phyloP scores from a whole-genome alignment of 2,888 invertebrate species.

The Hirudinaria manillensis region DNA sequence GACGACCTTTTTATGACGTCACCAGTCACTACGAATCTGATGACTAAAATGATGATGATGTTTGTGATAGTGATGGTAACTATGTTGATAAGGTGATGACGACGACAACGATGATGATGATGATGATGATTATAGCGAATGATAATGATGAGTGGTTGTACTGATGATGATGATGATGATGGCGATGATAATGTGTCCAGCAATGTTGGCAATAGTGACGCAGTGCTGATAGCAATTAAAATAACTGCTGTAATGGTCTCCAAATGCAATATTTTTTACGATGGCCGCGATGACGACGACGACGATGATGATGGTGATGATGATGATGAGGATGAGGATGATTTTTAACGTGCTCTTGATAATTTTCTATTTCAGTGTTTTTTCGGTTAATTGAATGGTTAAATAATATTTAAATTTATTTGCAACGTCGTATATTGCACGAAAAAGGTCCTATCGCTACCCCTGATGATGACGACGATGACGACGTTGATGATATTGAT shows the following conservation, averaged over 20 bases:
- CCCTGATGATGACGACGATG: neutral
- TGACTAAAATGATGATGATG: neutral
- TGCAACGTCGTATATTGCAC: no score
- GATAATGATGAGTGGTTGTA: slow-evolving; percentile 6
- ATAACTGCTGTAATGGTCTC: no score
- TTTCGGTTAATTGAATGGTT: no score
- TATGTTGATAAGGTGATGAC: neutral
- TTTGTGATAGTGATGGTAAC: neutral
- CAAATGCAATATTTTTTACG: no score
- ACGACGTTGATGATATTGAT: neutral
- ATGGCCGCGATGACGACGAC: neutral
- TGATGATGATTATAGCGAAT: slow-evolving; percentile 13
- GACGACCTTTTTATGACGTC: neutral
- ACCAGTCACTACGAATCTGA: neutral
- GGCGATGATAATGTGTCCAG: slow-evolving; percentile 1
- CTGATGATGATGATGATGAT: slow-evolving; percentile 20
- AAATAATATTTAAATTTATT: no score
- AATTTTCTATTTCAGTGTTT: no score
- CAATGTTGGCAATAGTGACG: no score
- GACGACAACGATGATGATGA: slow-evolving; percentile 6
- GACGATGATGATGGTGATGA: slow-evolving; percentile 15
- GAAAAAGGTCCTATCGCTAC: no score
- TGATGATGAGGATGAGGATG: slow-evolving; percentile 13
- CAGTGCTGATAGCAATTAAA: no score
- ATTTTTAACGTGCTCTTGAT: neutral